phyloP scores from a whole-genome alignment of 2,113 vertebrate genomes.

The Lates calcarifer region DNA sequence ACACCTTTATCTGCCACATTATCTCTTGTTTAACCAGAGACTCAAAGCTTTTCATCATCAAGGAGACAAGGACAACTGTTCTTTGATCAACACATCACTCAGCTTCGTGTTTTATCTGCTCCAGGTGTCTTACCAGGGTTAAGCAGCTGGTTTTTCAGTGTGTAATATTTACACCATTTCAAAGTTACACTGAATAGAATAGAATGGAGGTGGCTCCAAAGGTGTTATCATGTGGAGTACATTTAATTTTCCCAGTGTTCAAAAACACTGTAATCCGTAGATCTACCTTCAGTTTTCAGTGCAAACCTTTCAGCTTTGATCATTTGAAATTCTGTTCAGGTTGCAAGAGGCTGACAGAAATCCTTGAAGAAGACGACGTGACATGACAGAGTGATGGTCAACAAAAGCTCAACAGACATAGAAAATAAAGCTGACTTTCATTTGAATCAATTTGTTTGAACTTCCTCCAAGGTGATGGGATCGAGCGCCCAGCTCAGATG shows the following conservation, averaged over 20 bases:
- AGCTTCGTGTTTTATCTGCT: no score
- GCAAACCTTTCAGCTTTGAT: not conserved
- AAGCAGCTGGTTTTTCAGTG: no score
- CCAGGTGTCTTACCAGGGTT: no score
- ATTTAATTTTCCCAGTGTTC: not conserved
- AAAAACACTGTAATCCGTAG: not conserved
- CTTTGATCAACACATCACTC: no score
- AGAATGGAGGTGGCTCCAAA: not conserved
- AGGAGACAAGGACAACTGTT: no score
- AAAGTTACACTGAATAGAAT: not conserved
- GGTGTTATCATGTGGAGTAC: not conserved
- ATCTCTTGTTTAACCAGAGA: no score
- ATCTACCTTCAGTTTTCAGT: not conserved
- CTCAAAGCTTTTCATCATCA: no score
- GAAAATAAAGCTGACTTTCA: constrained; percentile 36
- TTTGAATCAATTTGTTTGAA: constrained; percentile 29
- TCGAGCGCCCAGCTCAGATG: not conserved
- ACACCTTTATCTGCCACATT: no score
- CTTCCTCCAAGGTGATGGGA: constrained; percentile 29
- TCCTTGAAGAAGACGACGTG: not conserved
- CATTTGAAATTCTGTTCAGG: not conserved
- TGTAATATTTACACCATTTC: no score
- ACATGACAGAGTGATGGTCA: not conserved
- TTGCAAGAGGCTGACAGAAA: not conserved
- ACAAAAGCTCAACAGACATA: constrained; percentile 12